Evolutionary conservation across 2,888 invertebrate genomes (phyloP).

Genomic region (Nyleta sp.): DNA sequence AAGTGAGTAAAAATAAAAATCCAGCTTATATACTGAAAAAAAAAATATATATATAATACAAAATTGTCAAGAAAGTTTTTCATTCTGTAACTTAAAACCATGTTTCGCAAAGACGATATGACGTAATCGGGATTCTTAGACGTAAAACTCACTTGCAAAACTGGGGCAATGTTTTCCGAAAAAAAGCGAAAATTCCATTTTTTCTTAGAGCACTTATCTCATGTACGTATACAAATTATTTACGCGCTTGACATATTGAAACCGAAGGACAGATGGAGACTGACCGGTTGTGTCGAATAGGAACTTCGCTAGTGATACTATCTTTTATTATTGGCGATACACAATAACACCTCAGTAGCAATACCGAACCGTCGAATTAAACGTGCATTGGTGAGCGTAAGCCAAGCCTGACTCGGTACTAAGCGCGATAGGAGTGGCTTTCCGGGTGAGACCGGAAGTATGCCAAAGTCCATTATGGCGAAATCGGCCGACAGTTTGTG

Average conservation of each 20-base stretch:
- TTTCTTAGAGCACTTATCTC: not conserved
- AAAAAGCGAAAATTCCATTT: too few species aligned
- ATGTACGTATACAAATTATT: constrained; percentile 4
- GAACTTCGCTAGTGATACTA: constrained; percentile 47
- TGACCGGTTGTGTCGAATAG: constrained; percentile 63
- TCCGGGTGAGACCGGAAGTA: constrained; percentile 79
- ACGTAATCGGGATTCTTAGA: too few species aligned
- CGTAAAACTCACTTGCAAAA: too few species aligned
- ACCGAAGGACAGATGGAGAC: constrained; percentile 74
- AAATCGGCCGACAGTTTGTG: constrained; percentile 51
- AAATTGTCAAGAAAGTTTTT: too few species aligned
- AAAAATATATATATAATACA: too few species aligned
- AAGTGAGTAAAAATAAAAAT: too few species aligned
- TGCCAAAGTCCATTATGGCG: constrained; percentile 69
- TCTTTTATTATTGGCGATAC: constrained; percentile 64
- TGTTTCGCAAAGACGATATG: too few species aligned
- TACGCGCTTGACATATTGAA: constrained; percentile 62
- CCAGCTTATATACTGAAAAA: too few species aligned
- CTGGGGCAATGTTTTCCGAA: too few species aligned
- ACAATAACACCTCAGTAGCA: constrained; percentile 61
- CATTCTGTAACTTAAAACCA: too few species aligned
- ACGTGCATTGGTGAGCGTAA: constrained; percentile 63
- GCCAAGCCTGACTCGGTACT: constrained; percentile 66
- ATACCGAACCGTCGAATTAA: constrained; percentile 65
- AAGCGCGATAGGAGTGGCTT: constrained; percentile 79